A percentile compares a stretch with the other conserved stretches of the same genome.
These are phyloP conservation scores for Saguinus midas DNA, from an alignment of 2,113 vertebrate genomes.

Conservation along the genomic window DNA sequence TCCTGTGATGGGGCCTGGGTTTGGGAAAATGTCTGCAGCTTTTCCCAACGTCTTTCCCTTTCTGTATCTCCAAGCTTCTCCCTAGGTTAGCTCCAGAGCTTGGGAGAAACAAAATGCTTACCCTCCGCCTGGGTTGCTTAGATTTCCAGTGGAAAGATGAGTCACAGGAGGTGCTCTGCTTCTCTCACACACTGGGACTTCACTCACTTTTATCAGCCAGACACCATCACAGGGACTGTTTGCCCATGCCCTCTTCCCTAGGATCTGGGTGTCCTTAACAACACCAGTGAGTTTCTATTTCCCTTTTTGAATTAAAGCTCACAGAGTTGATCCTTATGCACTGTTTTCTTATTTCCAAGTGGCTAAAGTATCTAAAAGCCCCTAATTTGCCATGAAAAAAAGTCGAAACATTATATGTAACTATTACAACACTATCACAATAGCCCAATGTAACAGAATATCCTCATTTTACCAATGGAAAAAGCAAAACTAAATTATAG, in stretches of 20 bases:
- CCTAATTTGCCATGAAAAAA: not conserved
- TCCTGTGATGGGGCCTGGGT: not conserved
- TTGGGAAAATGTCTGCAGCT: not conserved
- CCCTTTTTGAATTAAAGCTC: not conserved
- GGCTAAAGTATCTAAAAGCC: not conserved
- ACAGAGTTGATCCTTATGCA: not conserved
- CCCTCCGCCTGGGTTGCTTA: not conserved
- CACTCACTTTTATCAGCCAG: not conserved
- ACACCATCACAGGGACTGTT: not conserved
- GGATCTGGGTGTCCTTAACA: not conserved
- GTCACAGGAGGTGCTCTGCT: not conserved
- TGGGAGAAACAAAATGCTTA: not conserved
- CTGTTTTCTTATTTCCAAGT: not conserved
- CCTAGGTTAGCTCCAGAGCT: not conserved
- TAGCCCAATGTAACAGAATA: not conserved
- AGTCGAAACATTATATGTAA: not conserved
- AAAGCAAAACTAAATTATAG: not conserved
- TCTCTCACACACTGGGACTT: not conserved
- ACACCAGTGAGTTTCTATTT: not conserved
- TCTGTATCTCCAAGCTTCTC: not conserved
- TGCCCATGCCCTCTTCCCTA: not conserved
- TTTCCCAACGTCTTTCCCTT: not conserved
- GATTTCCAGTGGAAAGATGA: not conserved
- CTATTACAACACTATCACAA: not conserved
- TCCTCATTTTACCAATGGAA: not conserved